Conservation (phyloP, 1,140 invertebrate species). For the Ceratitis capitata region DNA sequence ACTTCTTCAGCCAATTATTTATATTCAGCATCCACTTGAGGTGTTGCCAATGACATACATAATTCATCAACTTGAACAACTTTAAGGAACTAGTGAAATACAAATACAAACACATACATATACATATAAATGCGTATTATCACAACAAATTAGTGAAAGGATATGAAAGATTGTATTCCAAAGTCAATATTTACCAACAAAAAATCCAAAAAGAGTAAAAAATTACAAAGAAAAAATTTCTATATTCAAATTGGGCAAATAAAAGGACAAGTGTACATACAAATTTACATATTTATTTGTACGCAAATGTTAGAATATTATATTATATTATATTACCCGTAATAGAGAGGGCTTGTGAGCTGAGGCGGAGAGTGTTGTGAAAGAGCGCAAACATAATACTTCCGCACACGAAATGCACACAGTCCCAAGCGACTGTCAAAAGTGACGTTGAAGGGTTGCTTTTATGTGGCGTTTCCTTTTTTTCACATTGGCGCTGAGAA, state of each 20-base stretch:
- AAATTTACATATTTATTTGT: background rate
- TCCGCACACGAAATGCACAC: conserved; percentile 15
- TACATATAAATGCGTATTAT: background rate
- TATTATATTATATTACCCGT: background rate
- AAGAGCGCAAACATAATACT: background rate
- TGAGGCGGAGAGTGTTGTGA: background rate
- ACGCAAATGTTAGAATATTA: no score
- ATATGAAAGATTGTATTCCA: no score
- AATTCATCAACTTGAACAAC: no score
- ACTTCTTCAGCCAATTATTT: no score
- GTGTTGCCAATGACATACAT: no score
- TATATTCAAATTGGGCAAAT: background rate
- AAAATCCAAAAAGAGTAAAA: background rate
- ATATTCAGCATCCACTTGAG: no score
- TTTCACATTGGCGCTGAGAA: conserved; percentile 17
- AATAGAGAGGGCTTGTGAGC: conserved; percentile 4
- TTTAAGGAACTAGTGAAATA: no score
- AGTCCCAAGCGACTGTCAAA: conserved; percentile 30
- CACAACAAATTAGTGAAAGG: conserved; percentile 11
- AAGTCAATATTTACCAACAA: background rate
- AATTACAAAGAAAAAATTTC: background rate
- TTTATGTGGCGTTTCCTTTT: background rate
- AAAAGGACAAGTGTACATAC: background rate
- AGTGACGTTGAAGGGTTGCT: background rate
- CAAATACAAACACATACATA: no score